A percentile compares a stretch with the other conserved stretches of the same genome.
Evolutionary conservation across 2,113 vertebrate genomes (phyloP).

Genomic region (Sciurus niger): DNA sequence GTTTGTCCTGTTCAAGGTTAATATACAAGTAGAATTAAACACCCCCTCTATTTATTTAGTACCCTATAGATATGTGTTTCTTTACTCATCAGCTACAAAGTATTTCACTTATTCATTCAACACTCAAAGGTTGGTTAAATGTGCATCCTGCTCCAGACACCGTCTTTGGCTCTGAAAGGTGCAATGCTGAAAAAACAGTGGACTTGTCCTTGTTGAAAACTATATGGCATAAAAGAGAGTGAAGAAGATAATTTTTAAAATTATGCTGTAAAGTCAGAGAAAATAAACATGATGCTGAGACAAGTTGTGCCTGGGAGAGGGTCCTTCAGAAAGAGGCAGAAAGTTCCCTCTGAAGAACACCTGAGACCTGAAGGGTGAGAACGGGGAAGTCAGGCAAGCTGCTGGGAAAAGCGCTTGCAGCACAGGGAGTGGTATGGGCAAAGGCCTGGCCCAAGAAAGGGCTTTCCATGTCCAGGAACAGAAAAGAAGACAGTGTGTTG

Average conservation of each 20-base stretch:
- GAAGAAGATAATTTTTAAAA: conserved; percentile 3
- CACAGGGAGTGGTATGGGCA: neutral
- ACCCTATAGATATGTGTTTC: neutral
- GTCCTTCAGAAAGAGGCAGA: neutral
- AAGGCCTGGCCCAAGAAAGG: neutral
- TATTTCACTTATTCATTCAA: neutral
- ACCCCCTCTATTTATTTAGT: neutral
- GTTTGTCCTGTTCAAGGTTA: neutral
- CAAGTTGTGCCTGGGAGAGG: neutral
- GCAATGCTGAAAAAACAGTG: neutral
- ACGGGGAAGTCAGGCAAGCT: neutral
- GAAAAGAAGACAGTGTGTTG: neutral
- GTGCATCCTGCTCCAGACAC: neutral
- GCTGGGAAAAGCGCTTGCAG: neutral
- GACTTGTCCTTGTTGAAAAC: neutral
- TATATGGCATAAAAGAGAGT: neutral
- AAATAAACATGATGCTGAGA: neutral
- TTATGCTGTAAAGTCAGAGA: neutral
- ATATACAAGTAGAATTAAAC: conserved; percentile 23
- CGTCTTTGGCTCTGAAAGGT: neutral
- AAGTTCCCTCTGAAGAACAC: conserved; percentile 7
- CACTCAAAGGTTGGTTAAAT: neutral
- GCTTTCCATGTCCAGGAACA: neutral
- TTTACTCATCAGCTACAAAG: conserved; percentile 1
- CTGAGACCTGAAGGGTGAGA: neutral